Conservation (phyloP, 2,797 vertebrate species). For the Fundulus diaphanus region DNA sequence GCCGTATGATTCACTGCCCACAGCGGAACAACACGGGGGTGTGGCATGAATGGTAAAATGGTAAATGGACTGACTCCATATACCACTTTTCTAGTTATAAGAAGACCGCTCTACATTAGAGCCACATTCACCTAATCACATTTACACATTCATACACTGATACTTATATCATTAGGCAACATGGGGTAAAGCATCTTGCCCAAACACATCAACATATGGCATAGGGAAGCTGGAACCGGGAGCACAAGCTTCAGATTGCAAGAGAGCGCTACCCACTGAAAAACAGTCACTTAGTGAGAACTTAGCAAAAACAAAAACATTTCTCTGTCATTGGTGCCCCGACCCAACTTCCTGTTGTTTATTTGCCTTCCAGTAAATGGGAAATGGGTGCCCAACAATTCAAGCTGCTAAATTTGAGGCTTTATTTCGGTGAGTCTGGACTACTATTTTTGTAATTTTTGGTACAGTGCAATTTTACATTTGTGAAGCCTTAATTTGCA, state of each 20-base stretch:
- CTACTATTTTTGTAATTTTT: not conserved
- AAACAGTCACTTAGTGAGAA: not conserved
- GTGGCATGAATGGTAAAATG: not conserved
- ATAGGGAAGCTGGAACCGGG: not conserved
- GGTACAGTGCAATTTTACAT: not conserved
- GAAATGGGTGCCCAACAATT: not conserved
- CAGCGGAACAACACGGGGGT: not conserved
- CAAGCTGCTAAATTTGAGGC: not conserved
- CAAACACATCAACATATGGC: not conserved
- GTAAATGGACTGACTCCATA: not conserved
- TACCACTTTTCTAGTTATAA: not conserved
- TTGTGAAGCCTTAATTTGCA: not conserved
- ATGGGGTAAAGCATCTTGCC: not conserved
- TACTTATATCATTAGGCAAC: not conserved
- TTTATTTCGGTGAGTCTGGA: not conserved
- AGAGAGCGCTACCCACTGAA: not conserved
- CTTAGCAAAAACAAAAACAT: not conserved
- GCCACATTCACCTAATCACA: not conserved
- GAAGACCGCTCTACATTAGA: not conserved
- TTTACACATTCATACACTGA: not conserved
- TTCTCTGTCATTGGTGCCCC: not conserved
- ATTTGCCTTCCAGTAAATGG: not conserved
- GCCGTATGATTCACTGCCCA: not conserved
- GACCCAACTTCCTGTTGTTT: not conserved
- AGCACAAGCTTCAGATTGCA: not conserved